phyloP scores from a whole-genome alignment of 2,888 invertebrate species.

The Drosophila multiciliata region DNA sequence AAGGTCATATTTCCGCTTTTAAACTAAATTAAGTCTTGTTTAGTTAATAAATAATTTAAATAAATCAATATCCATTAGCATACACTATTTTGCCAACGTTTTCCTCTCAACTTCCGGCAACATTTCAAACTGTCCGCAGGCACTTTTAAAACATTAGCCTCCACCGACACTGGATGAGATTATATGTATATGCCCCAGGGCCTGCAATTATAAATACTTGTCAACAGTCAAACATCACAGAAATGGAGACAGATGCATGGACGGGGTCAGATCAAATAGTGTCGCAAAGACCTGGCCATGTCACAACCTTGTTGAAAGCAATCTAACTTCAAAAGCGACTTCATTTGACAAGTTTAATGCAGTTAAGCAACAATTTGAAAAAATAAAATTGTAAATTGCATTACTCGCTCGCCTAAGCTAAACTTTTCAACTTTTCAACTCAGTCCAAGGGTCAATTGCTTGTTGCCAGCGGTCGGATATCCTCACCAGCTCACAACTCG shows the following conservation, averaged over 20 bases:
- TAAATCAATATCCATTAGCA: constrained; percentile 12
- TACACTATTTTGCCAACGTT: constrained; percentile 8
- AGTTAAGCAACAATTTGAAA: constrained; percentile 67
- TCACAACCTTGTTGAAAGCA: constrained; percentile 51
- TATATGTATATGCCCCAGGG: constrained; percentile 39
- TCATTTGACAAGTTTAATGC: constrained; percentile 78
- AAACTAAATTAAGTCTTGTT: not conserved
- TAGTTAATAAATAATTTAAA: constrained; percentile 12
- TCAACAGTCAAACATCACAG: constrained; percentile 54
- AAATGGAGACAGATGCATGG: not conserved
- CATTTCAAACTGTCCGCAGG: constrained; percentile 7
- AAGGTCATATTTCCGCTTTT: not conserved
- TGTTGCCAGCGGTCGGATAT: constrained; percentile 19
- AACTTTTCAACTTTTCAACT: constrained; percentile 53
- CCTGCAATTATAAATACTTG: constrained; percentile 63
- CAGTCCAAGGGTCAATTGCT: constrained; percentile 30
- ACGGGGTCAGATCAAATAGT: constrained; percentile 18
- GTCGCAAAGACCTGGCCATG: constrained; percentile 25
- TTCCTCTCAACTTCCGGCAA: constrained; percentile 4
- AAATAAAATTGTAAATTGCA: constrained; percentile 65
- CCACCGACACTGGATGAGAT: constrained; percentile 24
- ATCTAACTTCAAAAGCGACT: constrained; percentile 74
- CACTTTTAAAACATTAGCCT: constrained; percentile 12
- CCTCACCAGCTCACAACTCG: constrained; percentile 12
- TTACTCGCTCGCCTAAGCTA: constrained; percentile 38